These are phyloP conservation scores for Cotesia glomerata DNA, from an alignment of 1,140 invertebrate genomes.

Conservation along the genomic window DNA sequence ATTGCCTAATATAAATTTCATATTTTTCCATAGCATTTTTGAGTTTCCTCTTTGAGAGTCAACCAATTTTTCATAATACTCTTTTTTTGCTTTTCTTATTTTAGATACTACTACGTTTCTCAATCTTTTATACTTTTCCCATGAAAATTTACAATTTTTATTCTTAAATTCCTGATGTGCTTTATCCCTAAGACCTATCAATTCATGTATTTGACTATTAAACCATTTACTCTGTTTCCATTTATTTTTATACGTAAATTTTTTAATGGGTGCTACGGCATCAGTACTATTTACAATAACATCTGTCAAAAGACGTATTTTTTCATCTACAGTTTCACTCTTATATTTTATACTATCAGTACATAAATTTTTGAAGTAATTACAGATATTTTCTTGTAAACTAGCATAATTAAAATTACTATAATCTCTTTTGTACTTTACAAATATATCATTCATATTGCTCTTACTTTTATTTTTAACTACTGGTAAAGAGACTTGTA, in stretches of 20 bases:
- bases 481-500: neutral
- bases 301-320: neutral
- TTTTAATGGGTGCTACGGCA: neutral
- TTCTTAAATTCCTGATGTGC: neutral
- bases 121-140: neutral
- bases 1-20: constrained; percentile 20
- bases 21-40: constrained; percentile 26
- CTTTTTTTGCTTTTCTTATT: neutral
- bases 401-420: neutral
- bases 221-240: neutral
- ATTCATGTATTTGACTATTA: neutral
- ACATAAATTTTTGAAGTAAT: neutral
- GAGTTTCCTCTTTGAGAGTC: constrained; percentile 1
- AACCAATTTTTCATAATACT: neutral
- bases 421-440: neutral
- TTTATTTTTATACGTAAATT: neutral
- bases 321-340: neutral
- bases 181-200: neutral
- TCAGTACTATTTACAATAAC: neutral
- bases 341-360: neutral
- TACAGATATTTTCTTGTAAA: neutral
- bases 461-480: neutral
- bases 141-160: neutral
- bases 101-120: neutral
- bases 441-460: neutral